Base-by-base conservation (phyloP, 1,140 invertebrate genomes). In the Ruditapes philippinarum region DNA sequence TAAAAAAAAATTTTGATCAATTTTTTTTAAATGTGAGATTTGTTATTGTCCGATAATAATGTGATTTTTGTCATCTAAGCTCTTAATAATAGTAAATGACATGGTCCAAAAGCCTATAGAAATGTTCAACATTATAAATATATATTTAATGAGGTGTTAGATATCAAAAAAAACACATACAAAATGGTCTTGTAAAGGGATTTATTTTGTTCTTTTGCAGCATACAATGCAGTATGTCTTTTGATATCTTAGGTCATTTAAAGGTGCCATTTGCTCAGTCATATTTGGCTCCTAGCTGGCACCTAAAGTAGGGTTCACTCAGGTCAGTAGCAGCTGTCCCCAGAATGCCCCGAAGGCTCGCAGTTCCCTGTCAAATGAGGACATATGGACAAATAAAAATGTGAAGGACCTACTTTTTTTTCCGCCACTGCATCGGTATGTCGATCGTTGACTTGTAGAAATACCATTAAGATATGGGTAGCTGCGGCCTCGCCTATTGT, bases 241-340 rank as follows among this genome's bases (percentile, higher is more conserved):
- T 54, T 54, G 17, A 54, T 45, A 7, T 45, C 42, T 45, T 45
- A 45, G 65, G 65, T 70, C 33, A 38, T n/a, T 31, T 65, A 7
- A 65, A 65, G 62, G 62, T 65, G 62, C 19, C 7, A 65, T 36
- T 70, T 70, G 65, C 57, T 62, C 57, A 7, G n/a, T 7, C 9
- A n/a, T 25, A n/a, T 62, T 62, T 28, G n/a, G n/a, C 9, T 62
- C 54, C 11, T 54, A n/a, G 45, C 36, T 54, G 36, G 45, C 36
- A 51, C 78, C 54, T 80, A 22, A 60, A 60, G n/a, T n/a, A n/a
- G 49, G 78, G 78, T 80, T 60, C 40, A 28, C 78, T 80, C n/a
- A 80, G 78, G 78, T 80, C 78, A 80, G n/a, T n/a, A n/a, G 78
- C 45, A 40, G 54, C 36, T 80, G 78, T 80, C 78, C 78, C 78